Base-by-base conservation (phyloP, 2,888 invertebrate genomes). In the Asteroscopus sphinx region DNA sequence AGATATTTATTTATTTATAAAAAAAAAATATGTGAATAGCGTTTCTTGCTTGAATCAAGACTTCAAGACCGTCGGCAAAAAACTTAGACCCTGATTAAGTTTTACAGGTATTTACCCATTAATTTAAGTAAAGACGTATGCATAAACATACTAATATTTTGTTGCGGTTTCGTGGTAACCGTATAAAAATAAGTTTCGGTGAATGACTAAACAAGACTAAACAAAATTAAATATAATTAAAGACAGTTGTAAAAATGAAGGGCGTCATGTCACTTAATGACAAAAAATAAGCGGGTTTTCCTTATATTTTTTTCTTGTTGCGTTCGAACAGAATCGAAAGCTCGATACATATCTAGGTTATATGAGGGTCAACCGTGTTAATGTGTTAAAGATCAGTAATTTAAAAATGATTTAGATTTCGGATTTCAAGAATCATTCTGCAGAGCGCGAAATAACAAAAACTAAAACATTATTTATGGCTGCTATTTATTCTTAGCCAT, bases 271-370 rank as follows among this genome's bases (percentile, higher is more conserved):
- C 25, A 35, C 5, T 32, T 30, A 33, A 46, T 42, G 16, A 6
- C 12, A 37, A 25, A 13, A 32, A 25, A 65, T 28, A 5, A 26
- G 15, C 25, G 9, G 39, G 30, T 66, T 65, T 65, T 47, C 42
- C 37, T 59, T 36, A 39, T 46, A n/a, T 33, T 57, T 49, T 37
- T 49, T 30, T 25, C 1, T 47, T 39, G 33, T n/a, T 17, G 17
- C 13, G 21, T 40, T 48, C 35, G 11, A 35, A 25, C 15, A 28
- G 13, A 54, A 52, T 59, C 12, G 41, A 65, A 67, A 67, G 48
- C 40, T 46, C 25, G 16, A 30, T 6, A 21, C 45, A 36, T 9
- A 41, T 21, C 13, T 36, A 13, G 44, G 32, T 37, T 40, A 36
- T 8, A 16, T 39, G 39, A 33, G 45, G 42, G 32, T 45, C 44